Conservation (phyloP, 2,113 vertebrate species). For the Bos indicus region DNA sequence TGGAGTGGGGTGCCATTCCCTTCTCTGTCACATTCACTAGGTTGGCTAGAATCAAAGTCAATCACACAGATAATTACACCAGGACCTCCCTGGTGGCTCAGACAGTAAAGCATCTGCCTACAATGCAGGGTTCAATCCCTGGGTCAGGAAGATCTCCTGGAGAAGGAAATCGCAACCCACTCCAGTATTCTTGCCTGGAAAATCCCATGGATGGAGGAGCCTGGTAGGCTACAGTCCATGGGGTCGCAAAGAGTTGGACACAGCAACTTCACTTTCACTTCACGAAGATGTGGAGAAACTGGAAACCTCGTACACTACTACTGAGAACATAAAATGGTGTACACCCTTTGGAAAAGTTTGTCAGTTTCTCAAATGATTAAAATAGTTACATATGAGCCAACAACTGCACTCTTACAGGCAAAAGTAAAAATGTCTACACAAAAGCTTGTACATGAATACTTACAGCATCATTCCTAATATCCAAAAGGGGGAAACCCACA, state of each 20-base stretch:
- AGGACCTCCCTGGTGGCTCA: no score
- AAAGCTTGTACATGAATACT: not conserved
- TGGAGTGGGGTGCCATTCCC: no score
- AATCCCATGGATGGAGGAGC: no score
- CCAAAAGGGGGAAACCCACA: not conserved
- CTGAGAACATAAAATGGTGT: not conserved
- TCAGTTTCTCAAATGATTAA: not conserved
- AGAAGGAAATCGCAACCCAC: no score
- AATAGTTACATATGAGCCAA: not conserved
- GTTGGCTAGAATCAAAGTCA: not conserved
- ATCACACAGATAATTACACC: not conserved
- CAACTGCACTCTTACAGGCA: not conserved
- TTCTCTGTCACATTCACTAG: not conserved
- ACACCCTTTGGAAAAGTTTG: not conserved
- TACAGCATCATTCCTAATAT: not conserved
- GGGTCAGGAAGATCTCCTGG: no score
- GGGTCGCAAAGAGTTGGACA: not conserved
- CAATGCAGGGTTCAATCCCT: no score
- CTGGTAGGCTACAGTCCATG: no score
- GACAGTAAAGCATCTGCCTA: no score
- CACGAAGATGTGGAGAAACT: not conserved
- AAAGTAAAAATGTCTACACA: not conserved
- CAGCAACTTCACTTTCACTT: no score
- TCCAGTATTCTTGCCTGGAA: no score
- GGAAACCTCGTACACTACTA: not conserved